Evolutionary conservation across 2,113 vertebrate genomes (phyloP), one percentile per base, ranked within the genome.

Genomic region (Nerophis lumbriciformis): DNA sequence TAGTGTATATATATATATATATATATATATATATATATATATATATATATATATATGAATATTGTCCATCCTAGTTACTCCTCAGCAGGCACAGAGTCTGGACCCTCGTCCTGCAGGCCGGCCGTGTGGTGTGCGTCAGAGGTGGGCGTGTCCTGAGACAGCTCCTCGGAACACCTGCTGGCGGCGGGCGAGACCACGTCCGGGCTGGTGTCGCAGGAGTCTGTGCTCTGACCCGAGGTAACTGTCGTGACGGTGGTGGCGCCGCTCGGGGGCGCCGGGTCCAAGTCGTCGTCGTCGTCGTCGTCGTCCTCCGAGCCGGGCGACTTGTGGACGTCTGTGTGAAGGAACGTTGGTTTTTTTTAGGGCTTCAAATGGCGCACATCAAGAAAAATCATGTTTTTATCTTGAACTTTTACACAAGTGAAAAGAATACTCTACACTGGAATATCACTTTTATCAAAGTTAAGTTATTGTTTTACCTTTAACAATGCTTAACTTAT

Each of bases 211-310:
- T 97, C 95, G 0, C 95, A 97, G 1, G 94, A 98, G 70, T 94
- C 96, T 0, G 94, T 95, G 88, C 94, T 99, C 88, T 96, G 95
- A 80, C 96, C 95, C 0, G 94, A 95, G 60, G 92, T 95, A 76
- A 92, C 92, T 0, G 92, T 93, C 68, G 90, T 93, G 1, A 90
- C 92, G 0, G 90, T 91, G 6, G 89, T 91, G 15, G 85, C 82
- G 50, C 86, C 9, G 63, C 93, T 94, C 44, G 87, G 92, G 0
- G 90, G 92, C 35, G 93, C 79, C 0, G 90, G 91, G 78, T 95
- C 94, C 13, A 96, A 94, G 4, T 98, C 94, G 0, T 96, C 93
- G 0, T 97, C 94, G 0, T 97, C 94, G 0, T 19, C 19, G 4
- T 98, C 94, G 0, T 95, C 94, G 0, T 95, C 93, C 69, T 96